Evolutionary conservation across 2,113 vertebrate species (phyloP), one percentile per base, ranked within the genome.

Genomic region (Epinephelus moara): DNA sequence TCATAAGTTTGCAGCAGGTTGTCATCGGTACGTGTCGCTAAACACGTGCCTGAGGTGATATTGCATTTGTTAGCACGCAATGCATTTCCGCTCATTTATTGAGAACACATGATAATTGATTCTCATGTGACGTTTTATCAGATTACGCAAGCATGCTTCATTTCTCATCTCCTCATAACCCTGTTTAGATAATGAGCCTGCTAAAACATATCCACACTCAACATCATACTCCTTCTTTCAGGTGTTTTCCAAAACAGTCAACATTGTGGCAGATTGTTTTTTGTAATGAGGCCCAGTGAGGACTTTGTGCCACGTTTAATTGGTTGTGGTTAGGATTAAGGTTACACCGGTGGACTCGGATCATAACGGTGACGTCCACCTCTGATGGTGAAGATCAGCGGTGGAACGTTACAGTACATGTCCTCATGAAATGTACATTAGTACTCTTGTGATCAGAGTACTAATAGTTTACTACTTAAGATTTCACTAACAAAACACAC

Each of bases 281-380:
- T 72, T 78, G 27, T 75, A 87, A 86, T 75, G 70, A 86, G 67
- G 67, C 60, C 60, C 59, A n/a, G 50, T 49, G 62, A 77, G 49
- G 45, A 86, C 62, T 78, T 55, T 59, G 55, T 18, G 40, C 23
- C 21, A 37, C 19, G 23, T 70, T 72, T 70, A 77, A 82, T 82
- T 90, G 62, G 71, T 18, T 80, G 75, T 61, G 25, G 27, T 70
- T 67, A 63, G 59, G 27, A 75, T 70, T 52, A 37, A 23, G 52
- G 71, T 56, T 61, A 57, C 21, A 63, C 8, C 13, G 27, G 19
- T 67, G 57, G 18, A 57, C 49, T 53, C 12, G 13, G 25, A 47
- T 47, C 78, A 37, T 71, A 78, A 37, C 33, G 6, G 33, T 80
- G 64, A 42, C 49, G 52, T 56, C 33, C 15, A 18, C 42, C 53